phyloP scores from a whole-genome alignment of 2,113 vertebrate genomes.

The Hylia prasina region DNA sequence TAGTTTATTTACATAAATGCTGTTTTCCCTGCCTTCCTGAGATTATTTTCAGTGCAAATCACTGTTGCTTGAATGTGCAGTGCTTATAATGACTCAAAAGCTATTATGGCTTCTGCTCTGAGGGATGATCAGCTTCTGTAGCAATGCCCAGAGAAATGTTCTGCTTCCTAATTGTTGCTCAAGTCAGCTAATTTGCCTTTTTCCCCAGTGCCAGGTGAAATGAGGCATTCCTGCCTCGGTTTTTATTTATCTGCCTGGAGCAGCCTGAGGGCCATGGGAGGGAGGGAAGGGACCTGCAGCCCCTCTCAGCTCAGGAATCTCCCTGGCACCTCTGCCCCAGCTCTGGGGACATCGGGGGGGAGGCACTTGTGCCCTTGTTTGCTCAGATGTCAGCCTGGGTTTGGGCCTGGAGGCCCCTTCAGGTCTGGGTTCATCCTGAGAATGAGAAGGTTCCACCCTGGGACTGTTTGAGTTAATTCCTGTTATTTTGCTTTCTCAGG shows the following conservation, averaged over 20 bases:
- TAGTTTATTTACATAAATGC: slow-evolving; percentile 56
- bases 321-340: background rate
- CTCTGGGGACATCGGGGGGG: background rate
- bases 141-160: slow-evolving; percentile 28
- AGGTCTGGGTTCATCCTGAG: background rate
- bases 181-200: slow-evolving; percentile 31
- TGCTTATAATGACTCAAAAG: slow-evolving; percentile 42
- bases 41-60: slow-evolving; percentile 59
- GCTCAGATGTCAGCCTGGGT: background rate
- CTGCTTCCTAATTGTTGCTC: slow-evolving; percentile 27
- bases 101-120: slow-evolving; percentile 44
- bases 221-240: background rate
- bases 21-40: slow-evolving; percentile 1
- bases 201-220: background rate
- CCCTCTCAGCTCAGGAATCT: background rate
- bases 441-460: background rate
- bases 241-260: background rate
- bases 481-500: background rate
- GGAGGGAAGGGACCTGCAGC: background rate
- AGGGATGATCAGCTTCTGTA: slow-evolving; percentile 52
- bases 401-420: rapidly evolving
- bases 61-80: slow-evolving; percentile 26
- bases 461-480: background rate
- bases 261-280: background rate
- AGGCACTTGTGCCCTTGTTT: background rate